Percentiles rank a stretch among this genome's conserved stretches.
These are phyloP conservation scores for Scartelaos histophorus DNA, from an alignment of 2,113 vertebrate genomes.

Conservation along the genomic window DNA sequence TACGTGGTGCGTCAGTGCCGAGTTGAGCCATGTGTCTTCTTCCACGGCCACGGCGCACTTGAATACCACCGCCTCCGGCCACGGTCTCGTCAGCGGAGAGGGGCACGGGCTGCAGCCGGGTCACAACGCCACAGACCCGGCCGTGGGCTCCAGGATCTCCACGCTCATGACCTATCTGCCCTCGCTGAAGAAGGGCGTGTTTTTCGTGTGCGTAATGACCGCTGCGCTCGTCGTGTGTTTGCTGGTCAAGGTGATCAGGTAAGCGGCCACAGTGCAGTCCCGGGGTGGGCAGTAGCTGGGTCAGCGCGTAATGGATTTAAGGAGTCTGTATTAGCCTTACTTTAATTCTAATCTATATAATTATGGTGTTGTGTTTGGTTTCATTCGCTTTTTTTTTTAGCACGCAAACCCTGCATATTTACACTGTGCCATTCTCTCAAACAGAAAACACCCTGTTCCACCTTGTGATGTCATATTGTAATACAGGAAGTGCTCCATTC, in stretches of 20 bases:
- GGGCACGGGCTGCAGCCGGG: slow-evolving; percentile 4
- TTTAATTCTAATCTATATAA: no score
- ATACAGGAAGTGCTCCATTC: no score
- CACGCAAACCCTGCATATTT: no score
- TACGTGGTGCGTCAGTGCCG: slow-evolving; percentile 49
- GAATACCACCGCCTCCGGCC: slow-evolving; percentile 60
- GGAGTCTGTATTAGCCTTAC: no score
- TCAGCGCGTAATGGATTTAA: no score
- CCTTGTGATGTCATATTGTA: no score
- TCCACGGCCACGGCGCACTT: slow-evolving; percentile 59
- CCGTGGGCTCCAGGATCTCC: slow-evolving; percentile 73
- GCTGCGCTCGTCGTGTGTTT: slow-evolving; percentile 84
- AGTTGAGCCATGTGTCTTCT: slow-evolving; percentile 14
- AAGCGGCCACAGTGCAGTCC: slow-evolving; percentile 7
- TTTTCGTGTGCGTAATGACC: slow-evolving; percentile 83
- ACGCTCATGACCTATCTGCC: slow-evolving; percentile 83
- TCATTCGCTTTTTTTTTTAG: no score
- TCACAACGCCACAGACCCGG: slow-evolving; percentile 47
- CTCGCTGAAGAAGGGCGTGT: slow-evolving; percentile 85
- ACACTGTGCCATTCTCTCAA: no score
- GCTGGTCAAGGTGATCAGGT: slow-evolving; percentile 89
- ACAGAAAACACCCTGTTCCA: no score
- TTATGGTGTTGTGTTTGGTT: no score
- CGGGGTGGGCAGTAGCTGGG: no score
- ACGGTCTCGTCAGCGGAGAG: slow-evolving; percentile 2